These are phyloP conservation scores for Cyprinodon diabolis DNA, from an alignment of 2,797 vertebrate genomes.

Conservation along the genomic window DNA sequence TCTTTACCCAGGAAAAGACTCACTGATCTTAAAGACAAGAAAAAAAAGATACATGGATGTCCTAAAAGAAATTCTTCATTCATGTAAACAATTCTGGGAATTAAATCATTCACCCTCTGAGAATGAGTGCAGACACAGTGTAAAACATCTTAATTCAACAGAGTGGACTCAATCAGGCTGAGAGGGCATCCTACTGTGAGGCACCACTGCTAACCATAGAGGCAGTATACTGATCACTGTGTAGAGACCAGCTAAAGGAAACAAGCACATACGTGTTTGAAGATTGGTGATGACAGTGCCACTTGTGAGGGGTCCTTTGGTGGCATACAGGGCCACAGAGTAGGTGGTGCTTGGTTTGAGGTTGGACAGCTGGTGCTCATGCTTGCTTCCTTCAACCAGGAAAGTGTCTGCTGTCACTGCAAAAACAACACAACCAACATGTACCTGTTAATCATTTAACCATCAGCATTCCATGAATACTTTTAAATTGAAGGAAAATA, in stretches of 20 bases:
- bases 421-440: conserved; percentile 21
- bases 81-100: conserved; percentile 1
- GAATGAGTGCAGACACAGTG: neutral
- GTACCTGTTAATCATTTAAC: conserved; percentile 11
- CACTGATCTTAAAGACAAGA: too few relatives aligned
- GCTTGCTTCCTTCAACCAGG: conserved; percentile 88
- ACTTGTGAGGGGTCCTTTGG: conserved; percentile 90
- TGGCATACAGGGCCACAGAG: conserved; percentile 89
- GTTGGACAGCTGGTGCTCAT: conserved; percentile 89
- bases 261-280: conserved; percentile 88
- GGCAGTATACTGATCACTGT: neutral
- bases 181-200: conserved; percentile 22
- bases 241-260: conserved; percentile 22
- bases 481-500: neutral
- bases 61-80: conserved; percentile 8
- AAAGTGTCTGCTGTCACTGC: conserved; percentile 92
- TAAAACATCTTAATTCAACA: conserved; percentile 34
- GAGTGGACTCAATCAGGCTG: conserved; percentile 7
- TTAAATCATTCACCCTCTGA: conserved; percentile 7
- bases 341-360: conserved; percentile 93
- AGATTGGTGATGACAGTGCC: conserved; percentile 90
- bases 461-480: neutral
- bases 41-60: too few relatives aligned
- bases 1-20: neutral
- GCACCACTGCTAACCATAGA: conserved; percentile 15